Evolutionary conservation across 2,113 vertebrate species (phyloP).

Genomic region (Sceloporus undulatus): DNA sequence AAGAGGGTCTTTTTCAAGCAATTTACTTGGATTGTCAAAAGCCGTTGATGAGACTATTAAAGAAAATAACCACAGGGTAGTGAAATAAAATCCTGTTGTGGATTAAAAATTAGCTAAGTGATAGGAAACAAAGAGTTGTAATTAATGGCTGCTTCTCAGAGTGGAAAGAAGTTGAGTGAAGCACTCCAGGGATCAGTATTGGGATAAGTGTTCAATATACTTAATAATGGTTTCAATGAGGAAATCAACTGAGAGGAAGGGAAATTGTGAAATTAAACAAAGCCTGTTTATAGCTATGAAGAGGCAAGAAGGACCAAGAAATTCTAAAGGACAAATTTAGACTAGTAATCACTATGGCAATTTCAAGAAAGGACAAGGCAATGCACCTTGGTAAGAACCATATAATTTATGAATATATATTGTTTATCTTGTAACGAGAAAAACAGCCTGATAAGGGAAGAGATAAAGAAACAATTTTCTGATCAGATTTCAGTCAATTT

Average conservation of each 20-base stretch:
- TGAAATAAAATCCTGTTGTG: conserved; percentile 67
- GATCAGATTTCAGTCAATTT: background rate
- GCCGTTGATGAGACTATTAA: conserved; percentile 58
- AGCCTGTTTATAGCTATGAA: conserved; percentile 37
- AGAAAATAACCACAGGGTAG: conserved; percentile 61
- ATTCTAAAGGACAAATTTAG: conserved; percentile 25
- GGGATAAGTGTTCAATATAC: conserved; percentile 64
- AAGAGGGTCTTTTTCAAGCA: conserved; percentile 31
- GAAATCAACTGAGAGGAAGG: conserved; percentile 36
- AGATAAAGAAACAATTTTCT: background rate
- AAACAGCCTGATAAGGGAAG: background rate
- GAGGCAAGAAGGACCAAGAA: conserved; percentile 38
- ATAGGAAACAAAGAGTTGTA: conserved; percentile 66
- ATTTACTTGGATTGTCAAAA: conserved; percentile 60
- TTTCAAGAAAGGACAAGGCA: conserved; percentile 15
- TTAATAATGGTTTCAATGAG: conserved; percentile 60
- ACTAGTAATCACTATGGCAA: conserved; percentile 15
- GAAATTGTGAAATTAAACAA: conserved; percentile 39
- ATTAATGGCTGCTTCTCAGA: conserved; percentile 59
- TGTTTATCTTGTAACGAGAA: conserved; percentile 32
- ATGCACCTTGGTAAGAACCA: conserved; percentile 5
- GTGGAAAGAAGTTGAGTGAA: conserved; percentile 58
- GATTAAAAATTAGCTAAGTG: conserved; percentile 70
- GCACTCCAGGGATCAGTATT: conserved; percentile 57
- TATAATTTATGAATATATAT: conserved; percentile 19